Percentiles rank a stretch among this genome's conserved stretches.
Evolutionary conservation across 2,113 vertebrate genomes (phyloP).

Genomic region (Brachyistius frenatus): DNA sequence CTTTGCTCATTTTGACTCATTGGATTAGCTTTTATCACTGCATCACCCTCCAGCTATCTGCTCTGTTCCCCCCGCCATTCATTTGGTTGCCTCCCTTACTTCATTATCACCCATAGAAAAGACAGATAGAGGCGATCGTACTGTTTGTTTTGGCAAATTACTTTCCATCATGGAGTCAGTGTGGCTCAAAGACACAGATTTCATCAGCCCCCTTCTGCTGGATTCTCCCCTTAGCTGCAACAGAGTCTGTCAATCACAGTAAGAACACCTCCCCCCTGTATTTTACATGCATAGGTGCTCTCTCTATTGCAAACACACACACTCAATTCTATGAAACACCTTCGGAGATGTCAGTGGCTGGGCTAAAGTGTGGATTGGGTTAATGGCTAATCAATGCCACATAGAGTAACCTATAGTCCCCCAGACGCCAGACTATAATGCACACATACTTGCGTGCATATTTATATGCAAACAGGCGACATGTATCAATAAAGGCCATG

Average conservation of each 20-base stretch:
- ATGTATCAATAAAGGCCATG: slow-evolving; percentile 59
- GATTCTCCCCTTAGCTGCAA: slow-evolving; percentile 35
- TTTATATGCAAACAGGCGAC: slow-evolving; percentile 23
- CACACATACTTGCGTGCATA: slow-evolving; percentile 9
- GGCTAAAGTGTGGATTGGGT: slow-evolving; percentile 49
- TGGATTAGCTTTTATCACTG: slow-evolving; percentile 35
- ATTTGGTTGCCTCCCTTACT: slow-evolving; percentile 42
- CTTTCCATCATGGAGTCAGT: slow-evolving; percentile 49
- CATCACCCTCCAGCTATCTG: slow-evolving; percentile 18
- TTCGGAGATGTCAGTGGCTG: slow-evolving; percentile 11
- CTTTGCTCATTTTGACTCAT: slow-evolving; percentile 47
- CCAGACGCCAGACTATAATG: slow-evolving; percentile 9
- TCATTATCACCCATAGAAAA: slow-evolving; percentile 28
- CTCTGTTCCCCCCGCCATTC: neutral
- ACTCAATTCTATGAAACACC: slow-evolving; percentile 29
- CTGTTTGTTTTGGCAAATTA: slow-evolving; percentile 67
- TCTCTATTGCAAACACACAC: neutral
- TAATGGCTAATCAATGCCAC: slow-evolving; percentile 68
- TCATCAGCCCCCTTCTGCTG: slow-evolving; percentile 32
- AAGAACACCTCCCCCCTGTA: slow-evolving; percentile 16
- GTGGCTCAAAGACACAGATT: slow-evolving; percentile 53
- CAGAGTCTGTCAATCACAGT: slow-evolving; percentile 60
- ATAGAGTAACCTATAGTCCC: slow-evolving; percentile 10
- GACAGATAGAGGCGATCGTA: slow-evolving; percentile 31
- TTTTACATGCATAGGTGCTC: slow-evolving; percentile 20